These are phyloP conservation scores for Anolis sagrei DNA, from an alignment of 2,113 vertebrate species.

Conservation along the genomic window DNA sequence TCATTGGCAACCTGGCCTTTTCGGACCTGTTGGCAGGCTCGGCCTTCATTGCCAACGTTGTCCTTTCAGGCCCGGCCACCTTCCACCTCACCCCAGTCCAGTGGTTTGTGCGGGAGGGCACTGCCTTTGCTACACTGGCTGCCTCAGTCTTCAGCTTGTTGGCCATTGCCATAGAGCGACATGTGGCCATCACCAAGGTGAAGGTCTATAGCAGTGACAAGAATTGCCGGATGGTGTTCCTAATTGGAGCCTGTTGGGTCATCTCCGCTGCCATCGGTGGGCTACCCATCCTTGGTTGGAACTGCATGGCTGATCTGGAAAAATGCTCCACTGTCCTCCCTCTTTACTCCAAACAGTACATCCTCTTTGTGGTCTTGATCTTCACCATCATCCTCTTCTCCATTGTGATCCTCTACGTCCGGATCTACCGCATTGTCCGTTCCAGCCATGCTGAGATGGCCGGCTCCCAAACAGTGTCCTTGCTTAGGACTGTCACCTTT, in stretches of 20 bases:
- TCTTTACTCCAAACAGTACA: slow-evolving; percentile 91
- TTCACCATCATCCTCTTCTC: slow-evolving; percentile 89
- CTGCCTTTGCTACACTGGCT: slow-evolving; percentile 89
- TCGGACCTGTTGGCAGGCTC: slow-evolving; percentile 90
- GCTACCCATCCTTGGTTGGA: slow-evolving; percentile 95
- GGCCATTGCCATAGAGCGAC: slow-evolving; percentile 95
- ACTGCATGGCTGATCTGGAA: slow-evolving; percentile 84
- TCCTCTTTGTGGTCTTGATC: slow-evolving; percentile 89
- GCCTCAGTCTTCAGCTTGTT: slow-evolving; percentile 94
- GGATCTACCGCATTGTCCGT: slow-evolving; percentile 92
- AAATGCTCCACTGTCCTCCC: slow-evolving; percentile 92
- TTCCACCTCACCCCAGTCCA: slow-evolving; percentile 84
- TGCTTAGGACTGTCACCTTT: slow-evolving; percentile 95
- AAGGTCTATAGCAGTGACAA: slow-evolving; percentile 90
- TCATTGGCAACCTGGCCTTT: slow-evolving; percentile 94
- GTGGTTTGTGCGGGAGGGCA: slow-evolving; percentile 95
- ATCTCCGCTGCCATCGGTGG: slow-evolving; percentile 88
- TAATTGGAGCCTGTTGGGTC: slow-evolving; percentile 94
- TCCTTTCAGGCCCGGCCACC: slow-evolving; percentile 86
- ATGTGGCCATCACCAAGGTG: slow-evolving; percentile 91
- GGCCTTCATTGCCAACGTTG: slow-evolving; percentile 91
- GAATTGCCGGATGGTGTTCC: slow-evolving; percentile 90
- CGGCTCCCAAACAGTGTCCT: slow-evolving; percentile 80
- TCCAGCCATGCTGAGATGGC: slow-evolving; percentile 91
- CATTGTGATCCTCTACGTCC: slow-evolving; percentile 90